Base-by-base conservation (phyloP, 2,113 vertebrate genomes). In the Pitta sordida region DNA sequence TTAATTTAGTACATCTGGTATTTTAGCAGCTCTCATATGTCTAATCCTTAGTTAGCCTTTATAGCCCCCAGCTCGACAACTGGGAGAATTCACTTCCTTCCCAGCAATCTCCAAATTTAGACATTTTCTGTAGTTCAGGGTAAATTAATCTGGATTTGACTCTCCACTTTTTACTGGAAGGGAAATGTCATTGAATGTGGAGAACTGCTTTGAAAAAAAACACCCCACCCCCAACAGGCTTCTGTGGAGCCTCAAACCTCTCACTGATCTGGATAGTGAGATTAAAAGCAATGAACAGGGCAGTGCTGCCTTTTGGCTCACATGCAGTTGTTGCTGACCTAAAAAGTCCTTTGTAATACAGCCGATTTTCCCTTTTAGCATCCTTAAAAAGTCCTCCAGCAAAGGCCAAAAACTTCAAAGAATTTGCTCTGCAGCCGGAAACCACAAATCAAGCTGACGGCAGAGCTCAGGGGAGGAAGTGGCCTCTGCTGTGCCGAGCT, bases 371-470 rank as follows among this genome's bases (percentile, higher is more conserved):
- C 87, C 51, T 91, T 88, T 75, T 64, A 87, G 89, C 87, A 90
- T 93, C 93, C 77, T 94, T 93, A 58, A 91, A 86, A 93, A 84
- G 82, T 83, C 67, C 78, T 91, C 84, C 87, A 94, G 90, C 83
- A 83, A 64, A 87, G 55, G 86, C 93, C 90, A 94, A 96, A 94
- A 88, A 93, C 94, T 96, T 95, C 89, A 92, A 95, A 95, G 89
- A 95, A 97, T 95, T 76, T 88, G 70, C 79, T 70, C 87, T 94
- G 52, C 63, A 91, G 86, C 84, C 68, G 92, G 95, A 96, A 97
- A 48, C 68, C 93, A 95, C 95, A 96, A 95, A 96, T 95, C 93
- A 95, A 91, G 73, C 88, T 93, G 94, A 95, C 15, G 32, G 94
- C 78, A 93, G 83, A 81, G 75, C 92, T 90, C 93, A 71, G 69